A percentile compares a stretch with the other conserved stretches of the same genome.
Evolutionary conservation across 2,113 vertebrate species (phyloP).

Genomic region (Pseudopodoces humilis): DNA sequence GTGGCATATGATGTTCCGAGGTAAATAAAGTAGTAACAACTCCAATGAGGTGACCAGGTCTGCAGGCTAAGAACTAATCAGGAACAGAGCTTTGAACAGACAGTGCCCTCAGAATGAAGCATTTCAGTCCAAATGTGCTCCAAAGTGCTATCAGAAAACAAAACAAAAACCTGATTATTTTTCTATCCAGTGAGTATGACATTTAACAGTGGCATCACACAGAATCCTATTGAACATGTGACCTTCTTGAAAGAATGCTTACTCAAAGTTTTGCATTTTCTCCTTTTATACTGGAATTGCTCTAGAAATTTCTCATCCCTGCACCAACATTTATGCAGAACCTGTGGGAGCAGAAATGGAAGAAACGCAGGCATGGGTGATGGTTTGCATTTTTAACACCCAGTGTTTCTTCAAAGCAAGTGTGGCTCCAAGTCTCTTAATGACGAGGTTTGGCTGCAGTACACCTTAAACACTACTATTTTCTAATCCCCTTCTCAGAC

Average conservation of each 20-base stretch:
- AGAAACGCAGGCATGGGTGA: accelerated
- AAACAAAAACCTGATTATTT: background rate
- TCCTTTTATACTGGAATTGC: background rate
- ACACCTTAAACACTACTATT: background rate
- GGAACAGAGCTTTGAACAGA: background rate
- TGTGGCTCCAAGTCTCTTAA: background rate
- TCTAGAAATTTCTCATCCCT: background rate
- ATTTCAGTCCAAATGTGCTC: background rate
- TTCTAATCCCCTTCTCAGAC: background rate
- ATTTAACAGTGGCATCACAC: background rate
- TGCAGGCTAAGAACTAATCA: background rate
- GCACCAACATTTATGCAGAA: background rate
- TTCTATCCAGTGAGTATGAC: background rate
- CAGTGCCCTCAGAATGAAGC: background rate
- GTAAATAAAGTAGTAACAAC: background rate
- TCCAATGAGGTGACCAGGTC: background rate
- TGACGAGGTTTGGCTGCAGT: background rate
- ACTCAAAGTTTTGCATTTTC: background rate
- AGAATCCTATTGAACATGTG: background rate
- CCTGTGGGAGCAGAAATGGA: background rate
- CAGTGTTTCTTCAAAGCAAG: background rate
- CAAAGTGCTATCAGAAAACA: background rate
- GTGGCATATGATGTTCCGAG: background rate
- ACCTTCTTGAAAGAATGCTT: background rate
- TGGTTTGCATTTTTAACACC: background rate